Base-by-base conservation (phyloP, 2,888 invertebrate species). In the Papilio demoleus region DNA sequence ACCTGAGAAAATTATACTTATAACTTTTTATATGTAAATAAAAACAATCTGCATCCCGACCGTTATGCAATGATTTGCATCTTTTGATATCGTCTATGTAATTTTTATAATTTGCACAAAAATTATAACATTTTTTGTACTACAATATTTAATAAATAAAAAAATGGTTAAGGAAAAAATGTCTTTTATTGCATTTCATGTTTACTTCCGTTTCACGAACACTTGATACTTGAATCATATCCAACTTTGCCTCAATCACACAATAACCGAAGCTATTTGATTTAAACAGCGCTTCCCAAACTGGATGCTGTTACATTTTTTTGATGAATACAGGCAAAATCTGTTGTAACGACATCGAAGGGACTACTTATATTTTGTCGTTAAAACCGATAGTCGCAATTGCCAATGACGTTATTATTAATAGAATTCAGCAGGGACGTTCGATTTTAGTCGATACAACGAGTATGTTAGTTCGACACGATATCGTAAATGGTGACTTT, bases 1-100 rank as follows among this genome's bases (percentile, higher is more conserved):
- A 92, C 90, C 91, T 92, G 92, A 90, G 92, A 92, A 90, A 88
- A 92, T 92, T 90, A 92, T 76, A 72, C 68, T 72, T 81, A n/a
- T n/a, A n/a, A n/a, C n/a, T n/a, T 87, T 88, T 87, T 85, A 81
- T 70, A 36, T 63, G 68, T 75, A 71, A 84, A 81, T 82, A 53
- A 67, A 61, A 47, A 86, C 76, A 76, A 67, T 71, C 75, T 68
- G 82, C 80, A 83, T 79, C 71, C 70, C 81, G 78, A 87, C 91
- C 84, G 90, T 91, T 90, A 86, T 27, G 2, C 85, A 83, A 76
- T 81, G 74, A 90, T 92, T 89, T 89, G 88, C 88, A 88, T 90
- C 75, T 75, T 71, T 73, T 78, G 14, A 4, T 14, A 8, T 24
- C 17, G 4, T 24, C 12, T 12, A 14, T 6, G 4, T n/a, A 1